Evolutionary conservation across 2,888 invertebrate species (phyloP), one percentile per base, ranked within the genome.

Genomic region (Pilophorus perplexus): DNA sequence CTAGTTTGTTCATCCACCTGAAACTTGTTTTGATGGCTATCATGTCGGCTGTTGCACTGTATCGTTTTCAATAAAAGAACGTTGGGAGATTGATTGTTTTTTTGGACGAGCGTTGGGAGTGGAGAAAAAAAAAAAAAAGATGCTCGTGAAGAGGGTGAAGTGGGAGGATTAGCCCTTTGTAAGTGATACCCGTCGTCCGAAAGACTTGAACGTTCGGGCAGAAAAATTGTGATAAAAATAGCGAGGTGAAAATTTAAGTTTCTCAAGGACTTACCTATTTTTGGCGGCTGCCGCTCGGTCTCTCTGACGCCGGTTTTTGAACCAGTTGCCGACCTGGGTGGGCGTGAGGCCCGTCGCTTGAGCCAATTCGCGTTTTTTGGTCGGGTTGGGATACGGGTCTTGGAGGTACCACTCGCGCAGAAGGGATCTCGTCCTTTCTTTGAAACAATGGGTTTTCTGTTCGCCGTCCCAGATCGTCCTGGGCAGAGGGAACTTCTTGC

Each of bases 351-450:
- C 93, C 57, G 94, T 95, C 65, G 90, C 91, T 74, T 88, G 87
- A 23, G 94, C 93, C 74, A 95, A 80, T 78, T 94, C 93, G 72
- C 92, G 80, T 78, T 94, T 94, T 80, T 94, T 94, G 70, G 90
- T 89, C 38, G 94, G 94, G 79, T 93, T 93, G 66, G 93, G 94
- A 80, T 93, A 94, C n/a, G 93, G 92, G 80, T 93, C 97, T 80
- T 95, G 93, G 65, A 97, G 85, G 79, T 99, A 99, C 95, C 97
- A 98, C 81, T 99, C 98, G 70, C 98, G 81, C 72, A 99, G 83
- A 72, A 97, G 82, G 74, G 93, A 93, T 73, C 98, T 81, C 76
- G 99, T 98, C 71, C 96, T 81, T 80, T 99, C 92, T 82, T 95
- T 95, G 79, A 94, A 95, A 78, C 94, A 95, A 77, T 95, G 94